A percentile compares a stretch with the other conserved stretches of the same genome.
Conservation (phyloP, 2,888 invertebrate species). For the Neoascia interrupta region DNA sequence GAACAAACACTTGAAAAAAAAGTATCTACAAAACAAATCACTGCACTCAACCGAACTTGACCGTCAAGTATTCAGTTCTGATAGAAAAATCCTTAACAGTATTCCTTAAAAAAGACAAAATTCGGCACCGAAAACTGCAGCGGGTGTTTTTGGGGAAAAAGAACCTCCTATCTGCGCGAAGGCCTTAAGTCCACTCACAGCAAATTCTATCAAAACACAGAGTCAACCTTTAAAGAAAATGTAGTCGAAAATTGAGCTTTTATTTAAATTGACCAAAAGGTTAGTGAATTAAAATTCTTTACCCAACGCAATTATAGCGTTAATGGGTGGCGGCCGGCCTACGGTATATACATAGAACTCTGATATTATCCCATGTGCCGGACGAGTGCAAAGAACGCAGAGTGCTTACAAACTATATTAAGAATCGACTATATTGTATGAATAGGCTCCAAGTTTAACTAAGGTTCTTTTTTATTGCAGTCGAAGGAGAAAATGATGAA, state of each 20-base stretch:
- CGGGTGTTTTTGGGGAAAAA: background rate
- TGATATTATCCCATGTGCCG: background rate
- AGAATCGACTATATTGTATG: too few relatives aligned
- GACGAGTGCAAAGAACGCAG: background rate
- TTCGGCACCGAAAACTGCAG: too few relatives aligned
- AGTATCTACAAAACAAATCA: background rate
- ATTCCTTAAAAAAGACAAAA: too few relatives aligned
- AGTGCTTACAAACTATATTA: too few relatives aligned
- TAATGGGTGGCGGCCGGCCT: too few relatives aligned
- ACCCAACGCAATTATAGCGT: conserved; percentile 9
- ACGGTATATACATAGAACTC: too few relatives aligned
- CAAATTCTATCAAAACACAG: conserved; percentile 7
- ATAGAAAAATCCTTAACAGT: too few relatives aligned
- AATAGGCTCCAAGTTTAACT: too few relatives aligned
- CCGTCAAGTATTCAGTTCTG: too few relatives aligned
- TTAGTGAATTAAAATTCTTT: conserved; percentile 29
- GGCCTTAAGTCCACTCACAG: conserved; percentile 12
- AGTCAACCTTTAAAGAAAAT: conserved; percentile 7
- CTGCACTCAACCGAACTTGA: too few relatives aligned
- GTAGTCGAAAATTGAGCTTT: conserved; percentile 19
- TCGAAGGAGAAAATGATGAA: conserved; percentile 99
- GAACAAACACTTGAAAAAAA: background rate
- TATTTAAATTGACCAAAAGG: conserved; percentile 40
- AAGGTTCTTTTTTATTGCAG: too few relatives aligned
- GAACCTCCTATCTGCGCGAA: conserved; percentile 39